A percentile compares a stretch with the other conserved stretches of the same genome.
phyloP scores from a whole-genome alignment of 2,888 invertebrate species.

The Resseliella maxima region DNA sequence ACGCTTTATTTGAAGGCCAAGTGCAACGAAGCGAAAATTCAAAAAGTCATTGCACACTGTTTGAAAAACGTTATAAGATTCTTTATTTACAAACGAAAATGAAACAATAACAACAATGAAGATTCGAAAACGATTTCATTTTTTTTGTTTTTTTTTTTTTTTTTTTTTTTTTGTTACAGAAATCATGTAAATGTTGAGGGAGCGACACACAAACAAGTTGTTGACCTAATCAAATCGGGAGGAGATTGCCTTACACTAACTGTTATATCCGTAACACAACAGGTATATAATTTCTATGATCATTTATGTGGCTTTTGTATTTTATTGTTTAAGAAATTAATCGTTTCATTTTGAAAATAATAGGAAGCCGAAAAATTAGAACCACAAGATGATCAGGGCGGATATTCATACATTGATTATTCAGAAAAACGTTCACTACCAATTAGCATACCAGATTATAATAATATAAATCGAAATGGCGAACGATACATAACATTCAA shows the following conservation, averaged over 20 bases:
- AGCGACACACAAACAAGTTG: slow-evolving; percentile 99
- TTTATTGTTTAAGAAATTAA: no score
- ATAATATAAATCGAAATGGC: slow-evolving; percentile 85
- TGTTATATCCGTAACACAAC: slow-evolving; percentile 94
- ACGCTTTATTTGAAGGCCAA: slow-evolving; percentile 7
- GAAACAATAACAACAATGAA: no score
- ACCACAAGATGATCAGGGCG: slow-evolving; percentile 81
- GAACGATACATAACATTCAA: slow-evolving; percentile 96
- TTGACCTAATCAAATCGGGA: slow-evolving; percentile 98
- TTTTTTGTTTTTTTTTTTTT: neutral
- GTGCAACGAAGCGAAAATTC: slow-evolving; percentile 3
- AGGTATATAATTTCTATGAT: slow-evolving; percentile 70
- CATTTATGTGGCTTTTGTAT: neutral
- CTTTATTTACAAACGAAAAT: no score
- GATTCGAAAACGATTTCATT: neutral
- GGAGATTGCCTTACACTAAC: slow-evolving; percentile 96
- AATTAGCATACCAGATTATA: slow-evolving; percentile 93
- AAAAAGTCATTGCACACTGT: slow-evolving; percentile 24
- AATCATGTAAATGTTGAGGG: slow-evolving; percentile 99
- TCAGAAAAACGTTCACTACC: slow-evolving; percentile 92
- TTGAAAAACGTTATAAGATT: neutral
- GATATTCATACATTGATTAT: slow-evolving; percentile 88
- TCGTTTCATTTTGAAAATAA: slow-evolving; percentile 10
- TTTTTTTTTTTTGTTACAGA: slow-evolving; percentile 71
- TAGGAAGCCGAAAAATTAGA: slow-evolving; percentile 86